Percentiles rank a stretch among this genome's conserved stretches.
phyloP scores from a whole-genome alignment of 2,797 vertebrate genomes.

The Eulemur mongoz region DNA sequence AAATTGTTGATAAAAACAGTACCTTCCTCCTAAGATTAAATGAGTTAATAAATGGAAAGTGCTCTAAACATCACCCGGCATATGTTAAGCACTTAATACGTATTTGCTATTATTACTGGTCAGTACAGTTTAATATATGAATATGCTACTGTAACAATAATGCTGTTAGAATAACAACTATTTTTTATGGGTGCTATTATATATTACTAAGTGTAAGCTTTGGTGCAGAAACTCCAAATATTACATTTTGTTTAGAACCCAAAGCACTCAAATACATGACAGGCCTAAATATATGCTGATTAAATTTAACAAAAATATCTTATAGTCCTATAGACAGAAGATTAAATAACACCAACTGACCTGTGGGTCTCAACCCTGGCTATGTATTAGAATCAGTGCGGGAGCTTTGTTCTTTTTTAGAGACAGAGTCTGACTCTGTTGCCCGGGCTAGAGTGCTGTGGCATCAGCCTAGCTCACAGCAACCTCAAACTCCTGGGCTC shows the following conservation, averaged over 20 bases:
- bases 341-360: neutral
- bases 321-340: neutral
- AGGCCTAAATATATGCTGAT: constrained; percentile 3
- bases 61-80: neutral
- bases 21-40: neutral
- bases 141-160: constrained; percentile 25
- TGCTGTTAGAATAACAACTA: neutral
- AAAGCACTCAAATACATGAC: neutral
- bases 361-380: neutral
- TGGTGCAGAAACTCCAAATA: constrained; percentile 37
- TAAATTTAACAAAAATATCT: constrained; percentile 7
- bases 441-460: too few relatives aligned
- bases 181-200: constrained; percentile 4
- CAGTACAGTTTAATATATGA: constrained; percentile 9
- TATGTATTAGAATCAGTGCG: constrained; percentile 21
- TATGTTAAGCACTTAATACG: constrained; percentile 41
- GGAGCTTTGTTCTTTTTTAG: neutral
- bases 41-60: constrained; percentile 18
- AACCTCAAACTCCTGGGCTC: too few relatives aligned
- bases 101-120: constrained; percentile 2
- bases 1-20: neutral
- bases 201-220: neutral
- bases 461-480: too few relatives aligned
- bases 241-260: neutral
- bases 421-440: too few relatives aligned